phyloP scores from a whole-genome alignment of 2,888 invertebrate species.

The Lysandra coridon region DNA sequence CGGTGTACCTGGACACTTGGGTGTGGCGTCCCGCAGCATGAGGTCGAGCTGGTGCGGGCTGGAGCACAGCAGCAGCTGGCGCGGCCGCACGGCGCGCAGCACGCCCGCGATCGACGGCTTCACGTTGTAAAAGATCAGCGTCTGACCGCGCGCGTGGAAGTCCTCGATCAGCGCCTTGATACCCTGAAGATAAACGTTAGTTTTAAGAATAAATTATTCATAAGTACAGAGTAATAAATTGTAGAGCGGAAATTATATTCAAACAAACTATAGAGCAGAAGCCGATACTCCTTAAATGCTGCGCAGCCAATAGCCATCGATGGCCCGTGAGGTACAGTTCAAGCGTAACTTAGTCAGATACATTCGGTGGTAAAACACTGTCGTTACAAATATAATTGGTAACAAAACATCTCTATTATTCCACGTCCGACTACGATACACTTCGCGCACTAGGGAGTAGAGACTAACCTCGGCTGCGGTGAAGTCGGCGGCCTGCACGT shows the following conservation, averaged over 20 bases:
- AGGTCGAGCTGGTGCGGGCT: constrained; percentile 63
- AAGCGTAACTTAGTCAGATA: neutral
- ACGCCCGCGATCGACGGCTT: constrained; percentile 86
- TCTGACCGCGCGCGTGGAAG: constrained; percentile 84
- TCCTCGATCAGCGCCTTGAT: constrained; percentile 85
- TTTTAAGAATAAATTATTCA: neutral
- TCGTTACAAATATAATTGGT: too few species aligned
- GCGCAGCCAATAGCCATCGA: too few species aligned
- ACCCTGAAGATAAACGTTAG: constrained; percentile 70
- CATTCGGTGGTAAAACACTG: too few species aligned
- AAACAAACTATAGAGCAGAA: too few species aligned
- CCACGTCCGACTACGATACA: too few species aligned
- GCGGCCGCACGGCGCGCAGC: constrained; percentile 85
- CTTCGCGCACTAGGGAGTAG: neutral
- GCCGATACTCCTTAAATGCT: too few species aligned
- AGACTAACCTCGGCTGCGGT: constrained; percentile 85
- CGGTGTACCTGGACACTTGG: constrained; percentile 27
- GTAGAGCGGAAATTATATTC: too few species aligned
- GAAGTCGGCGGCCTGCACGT: constrained; percentile 90
- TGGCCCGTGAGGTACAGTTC: neutral
- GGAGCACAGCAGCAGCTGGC: constrained; percentile 81
- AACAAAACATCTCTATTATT: too few species aligned
- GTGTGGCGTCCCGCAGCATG: constrained; percentile 50
- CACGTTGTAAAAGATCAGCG: constrained; percentile 86
- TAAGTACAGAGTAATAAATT: neutral